phyloP scores from a whole-genome alignment of 1,140 invertebrate species.

The Drosophila orena region DNA sequence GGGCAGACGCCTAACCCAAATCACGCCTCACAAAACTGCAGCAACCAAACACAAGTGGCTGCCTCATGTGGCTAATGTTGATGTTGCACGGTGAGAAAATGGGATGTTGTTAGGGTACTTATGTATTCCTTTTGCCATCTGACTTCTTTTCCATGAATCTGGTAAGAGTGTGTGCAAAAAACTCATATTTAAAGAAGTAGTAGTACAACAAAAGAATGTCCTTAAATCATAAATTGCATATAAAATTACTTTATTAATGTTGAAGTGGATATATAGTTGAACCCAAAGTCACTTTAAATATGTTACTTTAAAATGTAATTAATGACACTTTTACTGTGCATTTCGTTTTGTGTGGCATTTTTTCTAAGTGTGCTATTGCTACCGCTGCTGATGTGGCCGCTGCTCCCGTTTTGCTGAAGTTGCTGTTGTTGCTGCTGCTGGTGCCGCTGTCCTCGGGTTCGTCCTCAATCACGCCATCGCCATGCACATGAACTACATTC shows the following conservation, averaged over 20 bases:
- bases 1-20: slow-evolving; percentile 51
- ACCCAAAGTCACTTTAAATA: too few species aligned
- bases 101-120: too few species aligned
- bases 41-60: slow-evolving; percentile 11
- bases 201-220: too few species aligned
- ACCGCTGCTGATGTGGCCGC: neutral
- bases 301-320: too few species aligned
- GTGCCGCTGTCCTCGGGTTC: slow-evolving; percentile 59
- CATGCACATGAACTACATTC: slow-evolving; percentile 80
- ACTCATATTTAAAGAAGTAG: too few species aligned
- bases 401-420: neutral
- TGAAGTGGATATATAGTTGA: too few species aligned
- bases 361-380: slow-evolving; percentile 6
- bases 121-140: too few species aligned
- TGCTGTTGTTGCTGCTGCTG: slow-evolving; percentile 7
- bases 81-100: slow-evolving; percentile 9
- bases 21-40: slow-evolving; percentile 64
- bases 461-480: slow-evolving; percentile 78
- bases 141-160: too few species aligned
- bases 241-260: too few species aligned
- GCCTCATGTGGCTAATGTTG: slow-evolving; percentile 22
- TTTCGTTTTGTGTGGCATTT: neutral
- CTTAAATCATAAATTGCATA: too few species aligned
- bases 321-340: too few species aligned
- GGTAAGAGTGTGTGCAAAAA: too few species aligned